These are phyloP conservation scores for Rhizomys pruinosus DNA, from an alignment of 2,113 vertebrate species.

Conservation along the genomic window DNA sequence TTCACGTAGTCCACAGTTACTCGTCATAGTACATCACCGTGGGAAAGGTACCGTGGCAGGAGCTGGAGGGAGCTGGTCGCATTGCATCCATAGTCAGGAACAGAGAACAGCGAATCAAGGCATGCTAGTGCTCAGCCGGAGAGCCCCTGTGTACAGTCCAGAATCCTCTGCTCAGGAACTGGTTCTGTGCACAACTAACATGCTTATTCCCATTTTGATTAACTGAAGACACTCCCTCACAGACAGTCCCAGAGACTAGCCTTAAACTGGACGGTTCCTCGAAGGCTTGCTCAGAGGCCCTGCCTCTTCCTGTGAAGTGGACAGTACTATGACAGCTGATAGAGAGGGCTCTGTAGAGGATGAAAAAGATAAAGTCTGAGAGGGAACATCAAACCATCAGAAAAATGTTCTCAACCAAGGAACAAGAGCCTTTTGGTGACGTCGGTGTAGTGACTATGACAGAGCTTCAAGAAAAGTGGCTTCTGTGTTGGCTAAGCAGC, in stretches of 20 bases:
- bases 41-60: neutral
- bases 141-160: too few species aligned
- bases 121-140: too few species aligned
- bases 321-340: accelerated
- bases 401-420: accelerated
- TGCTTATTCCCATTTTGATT: neutral
- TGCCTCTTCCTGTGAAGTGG: neutral
- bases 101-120: neutral
- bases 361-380: neutral
- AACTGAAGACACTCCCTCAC: neutral
- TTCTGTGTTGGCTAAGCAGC: neutral
- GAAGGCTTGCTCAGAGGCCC: neutral
- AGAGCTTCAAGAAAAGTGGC: accelerated
- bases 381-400: neutral
- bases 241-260: neutral
- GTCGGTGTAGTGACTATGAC: accelerated
- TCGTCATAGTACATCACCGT: neutral
- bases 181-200: neutral
- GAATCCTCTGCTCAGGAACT: neutral
- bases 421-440: neutral
- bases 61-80: neutral
- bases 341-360: neutral
- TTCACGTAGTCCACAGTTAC: neutral
- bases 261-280: neutral
- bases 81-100: neutral